phyloP scores from a whole-genome alignment of 2,888 invertebrate species.

The Machimus rusticus region DNA sequence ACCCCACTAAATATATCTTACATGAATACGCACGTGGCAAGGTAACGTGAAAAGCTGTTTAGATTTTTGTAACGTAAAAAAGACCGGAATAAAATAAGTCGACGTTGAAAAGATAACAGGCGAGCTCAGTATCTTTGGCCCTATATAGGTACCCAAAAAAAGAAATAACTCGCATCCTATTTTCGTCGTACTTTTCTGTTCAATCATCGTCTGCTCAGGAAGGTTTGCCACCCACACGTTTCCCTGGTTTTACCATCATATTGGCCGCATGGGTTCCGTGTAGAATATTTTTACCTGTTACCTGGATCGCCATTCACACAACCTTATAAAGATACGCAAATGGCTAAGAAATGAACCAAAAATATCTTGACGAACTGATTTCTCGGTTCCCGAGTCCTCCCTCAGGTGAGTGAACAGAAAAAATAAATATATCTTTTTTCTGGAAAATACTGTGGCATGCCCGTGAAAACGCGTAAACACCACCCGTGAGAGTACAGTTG shows the following conservation, averaged over 20 bases:
- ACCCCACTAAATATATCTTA: not conserved
- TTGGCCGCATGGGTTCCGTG: not conserved
- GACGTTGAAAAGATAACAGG: not conserved
- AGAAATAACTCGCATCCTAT: not conserved
- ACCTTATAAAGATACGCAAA: not conserved
- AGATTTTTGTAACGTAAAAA: not conserved
- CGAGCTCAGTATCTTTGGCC: not conserved
- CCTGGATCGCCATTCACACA: not conserved
- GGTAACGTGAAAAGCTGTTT: not conserved
- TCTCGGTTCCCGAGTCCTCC: not conserved
- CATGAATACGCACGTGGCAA: not conserved
- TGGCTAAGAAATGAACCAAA: not conserved
- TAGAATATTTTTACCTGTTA: not conserved
- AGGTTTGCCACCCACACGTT: not conserved
- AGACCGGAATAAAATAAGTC: not conserved
- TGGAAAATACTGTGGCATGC: not conserved
- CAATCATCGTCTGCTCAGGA: not conserved
- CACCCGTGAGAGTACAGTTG: not conserved
- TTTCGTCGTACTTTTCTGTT: not conserved
- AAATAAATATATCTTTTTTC: not conserved
- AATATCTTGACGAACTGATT: not conserved
- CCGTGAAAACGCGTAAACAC: not conserved
- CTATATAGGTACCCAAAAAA: not conserved
- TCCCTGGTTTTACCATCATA: not conserved
- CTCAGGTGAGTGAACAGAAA: not conserved